Conservation (phyloP, 2,113 vertebrate species). For the Psephotus haematonotus region DNA sequence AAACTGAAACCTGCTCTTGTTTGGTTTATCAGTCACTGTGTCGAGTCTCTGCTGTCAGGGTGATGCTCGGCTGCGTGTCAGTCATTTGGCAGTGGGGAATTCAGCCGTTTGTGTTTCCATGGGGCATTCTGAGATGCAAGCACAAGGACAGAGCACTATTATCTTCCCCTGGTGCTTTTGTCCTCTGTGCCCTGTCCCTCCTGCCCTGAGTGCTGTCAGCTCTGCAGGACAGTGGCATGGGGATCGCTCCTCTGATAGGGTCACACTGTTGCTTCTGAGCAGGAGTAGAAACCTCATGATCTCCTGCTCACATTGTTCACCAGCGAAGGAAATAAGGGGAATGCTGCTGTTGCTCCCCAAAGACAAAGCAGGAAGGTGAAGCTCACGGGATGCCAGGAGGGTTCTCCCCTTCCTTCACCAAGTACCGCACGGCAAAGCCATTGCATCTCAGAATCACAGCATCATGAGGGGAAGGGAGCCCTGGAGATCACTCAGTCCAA, state of each 20-base stretch:
- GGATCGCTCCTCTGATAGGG: no score
- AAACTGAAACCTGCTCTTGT: not conserved
- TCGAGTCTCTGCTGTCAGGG: not conserved
- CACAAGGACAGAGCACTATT: fast-evolving
- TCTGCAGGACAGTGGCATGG: fast-evolving
- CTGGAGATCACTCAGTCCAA: no score
- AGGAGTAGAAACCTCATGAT: not conserved
- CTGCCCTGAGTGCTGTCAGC: fast-evolving
- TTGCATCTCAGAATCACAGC: not conserved
- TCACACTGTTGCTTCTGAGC: not conserved
- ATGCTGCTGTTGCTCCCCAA: fast-evolving
- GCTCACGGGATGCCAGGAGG: fast-evolving
- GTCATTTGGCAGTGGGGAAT: not conserved
- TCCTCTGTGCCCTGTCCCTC: not conserved
- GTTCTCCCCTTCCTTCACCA: not conserved
- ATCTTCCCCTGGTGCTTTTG: not conserved
- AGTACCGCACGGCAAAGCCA: no score
- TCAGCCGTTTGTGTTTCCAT: not conserved
- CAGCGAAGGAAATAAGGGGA: not conserved
- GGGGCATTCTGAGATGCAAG: not conserved
- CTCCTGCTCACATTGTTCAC: no score
- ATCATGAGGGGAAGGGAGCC: not conserved
- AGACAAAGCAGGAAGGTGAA: fast-evolving
- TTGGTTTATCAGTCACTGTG: not conserved
- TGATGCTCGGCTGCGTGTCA: not conserved